A percentile compares a stretch with the other conserved stretches of the same genome.
Conservation (phyloP, 2,888 invertebrate species). For the Schizotus pectinicornis region DNA sequence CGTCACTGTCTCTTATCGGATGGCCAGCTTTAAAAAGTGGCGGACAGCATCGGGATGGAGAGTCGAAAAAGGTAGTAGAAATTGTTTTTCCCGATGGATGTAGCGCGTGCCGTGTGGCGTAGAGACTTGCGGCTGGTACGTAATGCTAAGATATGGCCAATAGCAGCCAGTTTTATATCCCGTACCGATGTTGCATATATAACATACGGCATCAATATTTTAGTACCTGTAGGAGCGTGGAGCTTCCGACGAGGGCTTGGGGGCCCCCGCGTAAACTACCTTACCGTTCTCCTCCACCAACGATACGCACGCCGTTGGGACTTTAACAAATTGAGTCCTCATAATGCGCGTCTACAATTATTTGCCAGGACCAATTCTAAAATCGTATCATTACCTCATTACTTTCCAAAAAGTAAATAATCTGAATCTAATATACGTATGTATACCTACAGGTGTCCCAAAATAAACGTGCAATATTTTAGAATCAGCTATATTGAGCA, state of each 20-base stretch:
- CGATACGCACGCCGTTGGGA: constrained; percentile 14
- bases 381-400: too few relatives aligned
- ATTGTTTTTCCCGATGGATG: constrained; percentile 58
- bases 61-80: constrained; percentile 41
- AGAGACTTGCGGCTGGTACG: constrained; percentile 39
- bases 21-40: background rate
- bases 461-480: too few relatives aligned
- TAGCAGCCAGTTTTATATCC: constrained; percentile 60
- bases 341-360: background rate
- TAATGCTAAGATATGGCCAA: constrained; percentile 62
- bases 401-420: too few relatives aligned
- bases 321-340: constrained; percentile 41
- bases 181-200: constrained; percentile 61
- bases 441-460: too few relatives aligned
- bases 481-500: too few relatives aligned
- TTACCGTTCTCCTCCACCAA: constrained; percentile 23
- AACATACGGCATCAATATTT: constrained; percentile 59
- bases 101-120: constrained; percentile 50
- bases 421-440: too few relatives aligned
- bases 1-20: background rate
- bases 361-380: too few relatives aligned
- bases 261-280: constrained; percentile 37
- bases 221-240: constrained; percentile 49
- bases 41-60: background rate
- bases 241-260: constrained; percentile 28